Conservation (phyloP, 1,140 invertebrate genomes). For the Heliconius congener region DNA sequence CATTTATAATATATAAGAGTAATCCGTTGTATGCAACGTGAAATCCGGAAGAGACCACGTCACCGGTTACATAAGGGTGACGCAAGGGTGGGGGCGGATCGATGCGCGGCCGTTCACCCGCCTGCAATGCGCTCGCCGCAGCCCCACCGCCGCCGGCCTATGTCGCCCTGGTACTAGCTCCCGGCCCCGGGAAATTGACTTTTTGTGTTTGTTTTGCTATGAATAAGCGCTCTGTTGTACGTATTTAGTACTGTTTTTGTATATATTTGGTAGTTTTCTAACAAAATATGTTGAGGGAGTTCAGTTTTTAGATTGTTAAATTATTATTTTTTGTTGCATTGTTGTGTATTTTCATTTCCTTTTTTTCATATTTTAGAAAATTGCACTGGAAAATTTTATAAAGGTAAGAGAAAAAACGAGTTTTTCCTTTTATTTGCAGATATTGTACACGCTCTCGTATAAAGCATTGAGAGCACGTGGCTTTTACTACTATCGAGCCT, state of each 20-base stretch:
- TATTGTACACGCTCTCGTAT: neutral
- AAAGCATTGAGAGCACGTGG: conserved; percentile 4
- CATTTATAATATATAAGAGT: neutral
- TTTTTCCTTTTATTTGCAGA: neutral
- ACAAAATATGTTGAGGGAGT: neutral
- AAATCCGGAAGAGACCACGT: conserved; percentile 63
- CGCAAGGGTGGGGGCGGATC: conserved; percentile 56
- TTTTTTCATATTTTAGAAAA: neutral
- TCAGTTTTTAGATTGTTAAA: neutral
- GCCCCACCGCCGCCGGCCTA: conserved; percentile 50
- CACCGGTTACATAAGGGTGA: conserved; percentile 72
- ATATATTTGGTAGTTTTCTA: neutral
- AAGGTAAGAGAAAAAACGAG: neutral
- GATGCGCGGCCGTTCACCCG: conserved; percentile 77
- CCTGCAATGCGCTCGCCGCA: conserved; percentile 71
- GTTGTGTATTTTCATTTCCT: neutral
- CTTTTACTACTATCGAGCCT: neutral
- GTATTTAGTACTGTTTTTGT: neutral
- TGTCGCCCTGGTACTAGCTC: conserved; percentile 64
- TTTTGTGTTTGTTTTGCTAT: conserved; percentile 30
- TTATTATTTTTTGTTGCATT: neutral
- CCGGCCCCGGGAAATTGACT: conserved; percentile 45
- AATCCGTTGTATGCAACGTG: conserved; percentile 21
- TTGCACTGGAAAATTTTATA: neutral
- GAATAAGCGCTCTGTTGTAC: neutral